Conservation (phyloP, 2,113 vertebrate genomes). For the Balaeniceps rex region DNA sequence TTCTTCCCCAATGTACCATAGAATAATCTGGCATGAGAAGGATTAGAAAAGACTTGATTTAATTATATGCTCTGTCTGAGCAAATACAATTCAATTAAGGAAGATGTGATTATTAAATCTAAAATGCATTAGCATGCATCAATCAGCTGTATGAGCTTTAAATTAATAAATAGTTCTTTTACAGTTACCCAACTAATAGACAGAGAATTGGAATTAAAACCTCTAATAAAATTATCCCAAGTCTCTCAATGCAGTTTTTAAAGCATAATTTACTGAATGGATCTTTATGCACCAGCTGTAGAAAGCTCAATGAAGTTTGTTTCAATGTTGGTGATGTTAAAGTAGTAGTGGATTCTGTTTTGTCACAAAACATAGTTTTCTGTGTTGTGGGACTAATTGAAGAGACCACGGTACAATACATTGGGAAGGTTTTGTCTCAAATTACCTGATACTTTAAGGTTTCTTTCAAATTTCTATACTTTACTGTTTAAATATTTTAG, state of each 20-base stretch:
- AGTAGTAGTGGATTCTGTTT: background rate
- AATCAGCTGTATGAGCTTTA: slow-evolving; percentile 18
- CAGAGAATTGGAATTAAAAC: slow-evolving; percentile 9
- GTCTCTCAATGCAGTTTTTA: background rate
- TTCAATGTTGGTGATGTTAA: background rate
- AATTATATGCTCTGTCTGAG: slow-evolving; percentile 51
- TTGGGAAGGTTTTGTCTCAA: background rate
- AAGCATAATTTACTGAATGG: background rate
- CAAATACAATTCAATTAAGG: slow-evolving; percentile 50
- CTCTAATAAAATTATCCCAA: slow-evolving; percentile 18
- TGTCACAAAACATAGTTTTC: background rate
- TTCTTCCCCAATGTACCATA: background rate
- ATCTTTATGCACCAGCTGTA: background rate
- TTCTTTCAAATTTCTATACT: background rate
- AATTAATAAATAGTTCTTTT: slow-evolving; percentile 54
- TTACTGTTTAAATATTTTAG: background rate
- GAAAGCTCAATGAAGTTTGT: background rate
- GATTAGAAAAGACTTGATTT: slow-evolving; percentile 55
- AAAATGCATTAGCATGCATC: slow-evolving; percentile 28
- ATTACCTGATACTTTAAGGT: background rate
- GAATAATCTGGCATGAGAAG: slow-evolving; percentile 37
- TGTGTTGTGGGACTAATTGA: background rate
- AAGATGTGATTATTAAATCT: slow-evolving; percentile 49
- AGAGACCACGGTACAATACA: background rate
- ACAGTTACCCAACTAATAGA: background rate